Conservation (phyloP, 2,797 vertebrate species). For the Ctenopoma kingsleyae region DNA sequence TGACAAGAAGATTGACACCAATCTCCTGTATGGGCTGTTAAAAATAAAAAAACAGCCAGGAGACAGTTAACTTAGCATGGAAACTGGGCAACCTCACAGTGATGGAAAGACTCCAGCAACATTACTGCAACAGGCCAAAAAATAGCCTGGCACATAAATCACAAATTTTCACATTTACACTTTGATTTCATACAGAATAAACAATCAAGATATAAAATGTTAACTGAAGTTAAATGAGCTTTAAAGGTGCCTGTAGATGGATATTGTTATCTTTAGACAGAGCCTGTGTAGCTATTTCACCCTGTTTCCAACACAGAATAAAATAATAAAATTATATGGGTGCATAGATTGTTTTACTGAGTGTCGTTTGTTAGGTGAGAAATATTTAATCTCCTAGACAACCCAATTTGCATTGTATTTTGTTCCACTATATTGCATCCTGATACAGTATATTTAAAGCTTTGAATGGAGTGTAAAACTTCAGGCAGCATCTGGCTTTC, state of each 20-base stretch:
- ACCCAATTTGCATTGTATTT: not conserved
- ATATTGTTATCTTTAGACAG: no score
- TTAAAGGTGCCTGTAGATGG: no score
- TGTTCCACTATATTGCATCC: not conserved
- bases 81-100: no score
- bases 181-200: no score
- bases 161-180: no score
- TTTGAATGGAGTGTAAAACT: slow-evolving; percentile 7
- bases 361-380: not conserved
- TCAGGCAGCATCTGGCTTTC: not conserved
- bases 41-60: not conserved
- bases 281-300: no score
- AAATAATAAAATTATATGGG: not conserved
- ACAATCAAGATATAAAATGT: no score
- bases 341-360: not conserved
- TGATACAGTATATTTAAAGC: not conserved
- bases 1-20: not conserved
- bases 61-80: slow-evolving; percentile 2
- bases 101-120: no score
- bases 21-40: not conserved
- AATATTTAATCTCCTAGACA: slow-evolving; percentile 7
- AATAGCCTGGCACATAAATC: no score
- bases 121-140: no score
- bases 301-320: not conserved
- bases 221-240: no score